Percentiles rank a stretch among this genome's conserved stretches.
Conservation (phyloP, 1,140 invertebrate genomes). For the Leptopilina boulardi region DNA sequence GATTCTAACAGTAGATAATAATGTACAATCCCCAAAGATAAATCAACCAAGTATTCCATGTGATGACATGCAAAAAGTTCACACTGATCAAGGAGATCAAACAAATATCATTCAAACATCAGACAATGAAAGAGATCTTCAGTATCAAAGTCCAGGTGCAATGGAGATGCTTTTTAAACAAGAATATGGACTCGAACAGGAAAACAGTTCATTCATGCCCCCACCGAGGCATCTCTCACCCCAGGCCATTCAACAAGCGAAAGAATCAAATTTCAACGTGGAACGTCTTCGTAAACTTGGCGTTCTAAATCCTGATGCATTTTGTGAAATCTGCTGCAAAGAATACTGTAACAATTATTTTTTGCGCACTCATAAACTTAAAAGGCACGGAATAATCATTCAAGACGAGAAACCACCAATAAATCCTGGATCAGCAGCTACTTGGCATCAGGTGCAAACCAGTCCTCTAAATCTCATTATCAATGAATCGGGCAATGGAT, state of each 20-base stretch:
- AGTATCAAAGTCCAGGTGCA: slow-evolving; percentile 63
- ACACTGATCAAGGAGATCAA: slow-evolving; percentile 60
- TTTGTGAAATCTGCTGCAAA: slow-evolving; percentile 96
- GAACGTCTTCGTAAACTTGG: slow-evolving; percentile 86
- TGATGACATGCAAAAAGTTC: slow-evolving; percentile 75
- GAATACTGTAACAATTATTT: slow-evolving; percentile 98
- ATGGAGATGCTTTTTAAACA: slow-evolving; percentile 71
- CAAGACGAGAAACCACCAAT: slow-evolving; percentile 76
- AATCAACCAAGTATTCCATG: slow-evolving; percentile 66
- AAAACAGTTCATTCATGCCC: slow-evolving; percentile 76
- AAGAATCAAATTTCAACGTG: slow-evolving; percentile 80
- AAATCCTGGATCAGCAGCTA: slow-evolving; percentile 65
- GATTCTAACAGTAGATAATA: slow-evolving; percentile 35
- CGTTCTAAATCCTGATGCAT: slow-evolving; percentile 90
- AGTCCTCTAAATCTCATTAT: slow-evolving; percentile 81
- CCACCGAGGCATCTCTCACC: slow-evolving; percentile 79
- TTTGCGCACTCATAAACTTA: slow-evolving; percentile 92
- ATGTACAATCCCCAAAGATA: slow-evolving; percentile 33
- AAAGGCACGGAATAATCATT: slow-evolving; percentile 84
- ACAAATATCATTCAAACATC: slow-evolving; percentile 46
- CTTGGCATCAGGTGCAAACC: slow-evolving; percentile 78
- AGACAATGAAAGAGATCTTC: slow-evolving; percentile 47
- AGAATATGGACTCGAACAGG: slow-evolving; percentile 76
- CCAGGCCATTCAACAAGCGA: slow-evolving; percentile 79
- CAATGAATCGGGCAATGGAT: slow-evolving; percentile 68